Conservation (phyloP, 2,797 vertebrate genomes). For the Clarias pachynema region DNA sequence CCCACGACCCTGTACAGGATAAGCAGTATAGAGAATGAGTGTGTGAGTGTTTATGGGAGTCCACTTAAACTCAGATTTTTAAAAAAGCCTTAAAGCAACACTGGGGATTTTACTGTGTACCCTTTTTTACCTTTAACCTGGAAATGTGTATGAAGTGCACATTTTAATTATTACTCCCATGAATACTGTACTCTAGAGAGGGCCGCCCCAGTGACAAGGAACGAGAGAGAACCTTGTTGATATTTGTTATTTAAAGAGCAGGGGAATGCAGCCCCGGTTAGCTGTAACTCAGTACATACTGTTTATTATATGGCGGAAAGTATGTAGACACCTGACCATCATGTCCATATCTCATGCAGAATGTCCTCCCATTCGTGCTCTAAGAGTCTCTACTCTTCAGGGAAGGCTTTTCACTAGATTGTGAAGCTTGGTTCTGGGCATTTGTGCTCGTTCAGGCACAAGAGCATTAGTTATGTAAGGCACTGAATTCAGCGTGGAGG, state of each 20-base stretch:
- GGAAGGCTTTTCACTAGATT: not conserved
- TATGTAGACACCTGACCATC: not conserved
- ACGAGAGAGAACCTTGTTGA: not conserved
- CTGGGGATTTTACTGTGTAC: not conserved
- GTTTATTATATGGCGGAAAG: not conserved
- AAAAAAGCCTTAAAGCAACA: not conserved
- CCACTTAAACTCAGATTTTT: too few relatives aligned
- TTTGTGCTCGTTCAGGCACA: not conserved
- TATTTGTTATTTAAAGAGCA: not conserved
- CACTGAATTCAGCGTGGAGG: not conserved
- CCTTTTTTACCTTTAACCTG: not conserved
- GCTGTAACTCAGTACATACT: not conserved
- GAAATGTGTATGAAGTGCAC: not conserved
- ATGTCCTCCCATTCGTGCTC: not conserved
- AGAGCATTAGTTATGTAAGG: not conserved
- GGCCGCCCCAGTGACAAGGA: not conserved
- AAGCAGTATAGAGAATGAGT: too few relatives aligned
- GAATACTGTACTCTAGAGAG: not conserved
- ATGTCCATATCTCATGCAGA: not conserved
- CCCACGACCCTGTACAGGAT: too few relatives aligned
- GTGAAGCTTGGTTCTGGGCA: not conserved
- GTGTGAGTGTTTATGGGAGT: too few relatives aligned
- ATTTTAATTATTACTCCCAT: not conserved
- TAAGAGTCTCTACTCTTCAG: not conserved
- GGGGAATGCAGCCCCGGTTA: not conserved